Percentiles rank a stretch among this genome's conserved stretches.
phyloP scores from a whole-genome alignment of 2,888 invertebrate genomes.

The Diarsia rubi region DNA sequence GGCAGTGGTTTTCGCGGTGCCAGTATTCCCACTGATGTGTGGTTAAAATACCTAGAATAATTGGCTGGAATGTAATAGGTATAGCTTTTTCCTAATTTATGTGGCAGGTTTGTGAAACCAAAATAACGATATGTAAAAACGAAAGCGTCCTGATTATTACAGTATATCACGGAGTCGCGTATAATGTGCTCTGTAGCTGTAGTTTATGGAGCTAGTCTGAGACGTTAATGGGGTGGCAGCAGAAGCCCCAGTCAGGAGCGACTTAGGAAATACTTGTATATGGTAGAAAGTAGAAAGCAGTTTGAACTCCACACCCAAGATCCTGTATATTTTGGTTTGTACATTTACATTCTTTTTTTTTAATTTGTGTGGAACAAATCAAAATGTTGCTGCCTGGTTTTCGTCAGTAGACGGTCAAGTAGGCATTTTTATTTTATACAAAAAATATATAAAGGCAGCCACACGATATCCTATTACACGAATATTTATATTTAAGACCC shows the following conservation, averaged over 20 bases:
- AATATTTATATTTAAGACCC: not conserved
- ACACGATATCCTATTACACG: not conserved
- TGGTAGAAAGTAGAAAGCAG: not conserved
- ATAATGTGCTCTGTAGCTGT: slow-evolving; percentile 9
- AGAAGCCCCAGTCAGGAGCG: slow-evolving; percentile 5
- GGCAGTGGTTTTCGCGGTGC: not conserved
- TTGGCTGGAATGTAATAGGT: not conserved
- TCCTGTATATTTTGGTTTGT: not conserved
- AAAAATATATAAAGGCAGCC: not conserved
- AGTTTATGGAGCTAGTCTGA: not conserved
- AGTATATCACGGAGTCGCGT: slow-evolving; percentile 12
- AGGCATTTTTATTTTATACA: not conserved
- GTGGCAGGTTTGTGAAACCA: not conserved
- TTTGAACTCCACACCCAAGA: not conserved
- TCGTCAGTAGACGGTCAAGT: not conserved
- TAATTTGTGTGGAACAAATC: not conserved
- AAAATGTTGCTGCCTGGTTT: not conserved
- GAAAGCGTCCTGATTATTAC: slow-evolving; percentile 10
- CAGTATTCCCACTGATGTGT: not conserved
- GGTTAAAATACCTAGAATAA: not conserved
- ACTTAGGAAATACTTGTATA: slow-evolving; percentile 3
- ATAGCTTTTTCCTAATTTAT: slow-evolving; percentile 5
- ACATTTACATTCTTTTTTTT: not conserved
- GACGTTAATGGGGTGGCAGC: not conserved
- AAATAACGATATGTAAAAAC: not conserved